A percentile compares a stretch with the other conserved stretches of the same genome.
These are phyloP conservation scores for Drosophila austrosaltans DNA, from an alignment of 2,888 invertebrate genomes.

Conservation along the genomic window DNA sequence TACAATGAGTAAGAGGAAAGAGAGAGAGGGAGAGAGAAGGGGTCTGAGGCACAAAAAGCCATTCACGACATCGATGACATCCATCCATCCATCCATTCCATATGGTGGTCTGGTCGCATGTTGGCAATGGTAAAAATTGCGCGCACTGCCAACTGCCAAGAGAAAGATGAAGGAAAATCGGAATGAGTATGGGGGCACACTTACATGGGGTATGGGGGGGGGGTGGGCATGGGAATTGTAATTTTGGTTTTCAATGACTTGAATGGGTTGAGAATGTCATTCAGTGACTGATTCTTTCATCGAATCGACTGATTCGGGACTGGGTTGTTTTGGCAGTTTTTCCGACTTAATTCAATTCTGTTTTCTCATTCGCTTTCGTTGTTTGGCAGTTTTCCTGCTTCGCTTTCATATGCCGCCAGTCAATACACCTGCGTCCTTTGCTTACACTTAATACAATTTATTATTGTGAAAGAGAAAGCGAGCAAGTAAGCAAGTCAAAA, in stretches of 20 bases:
- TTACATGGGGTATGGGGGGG: neutral
- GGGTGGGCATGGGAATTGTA: slow-evolving; percentile 27
- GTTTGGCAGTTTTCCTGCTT: neutral
- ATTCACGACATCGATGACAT: slow-evolving; percentile 3
- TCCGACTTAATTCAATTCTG: slow-evolving; percentile 61
- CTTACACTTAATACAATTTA: slow-evolving; percentile 66
- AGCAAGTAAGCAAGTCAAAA: slow-evolving; percentile 26
- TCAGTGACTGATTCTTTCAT: slow-evolving; percentile 1
- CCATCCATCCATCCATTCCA: slow-evolving; percentile 4
- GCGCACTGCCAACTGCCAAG: neutral
- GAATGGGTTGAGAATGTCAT: slow-evolving; percentile 39
- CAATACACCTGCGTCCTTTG: slow-evolving; percentile 56
- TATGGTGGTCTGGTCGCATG: slow-evolving; percentile 2
- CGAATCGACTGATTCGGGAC: neutral
- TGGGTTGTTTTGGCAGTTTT: slow-evolving; percentile 47
- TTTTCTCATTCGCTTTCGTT: slow-evolving; percentile 6
- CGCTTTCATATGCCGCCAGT: slow-evolving; percentile 17
- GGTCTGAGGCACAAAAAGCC: neutral
- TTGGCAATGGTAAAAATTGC: slow-evolving; percentile 32
- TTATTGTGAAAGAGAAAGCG: slow-evolving; percentile 61
- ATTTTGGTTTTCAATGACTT: slow-evolving; percentile 46
- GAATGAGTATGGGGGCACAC: neutral
- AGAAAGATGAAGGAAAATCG: neutral
- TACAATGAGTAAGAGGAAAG: slow-evolving; percentile 29
- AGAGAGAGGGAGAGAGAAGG: no score